Evolutionary conservation across 64 coral and sea anemone species (phyloP), one percentile per base, ranked within the genome.

Genomic region (Montipora cactus): DNA sequence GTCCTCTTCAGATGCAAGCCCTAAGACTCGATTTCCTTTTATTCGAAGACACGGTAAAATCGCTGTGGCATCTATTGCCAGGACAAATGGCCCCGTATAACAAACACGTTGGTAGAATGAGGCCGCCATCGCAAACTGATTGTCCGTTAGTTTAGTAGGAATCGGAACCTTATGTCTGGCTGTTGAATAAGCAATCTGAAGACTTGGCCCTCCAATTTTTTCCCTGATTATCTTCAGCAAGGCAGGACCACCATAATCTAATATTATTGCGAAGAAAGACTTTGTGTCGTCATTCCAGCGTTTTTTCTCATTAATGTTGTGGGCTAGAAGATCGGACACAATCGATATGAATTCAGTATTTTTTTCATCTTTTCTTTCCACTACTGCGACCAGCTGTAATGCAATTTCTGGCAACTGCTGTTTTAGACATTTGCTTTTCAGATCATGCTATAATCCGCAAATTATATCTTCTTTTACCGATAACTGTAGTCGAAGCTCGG

Each of bases 241-340:
- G 7, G 69, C 69, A 7, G 69, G 69, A 0, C 91, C 91, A 28
- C 91, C 91, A 59, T 92, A 92, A 66, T 92, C 81, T 49, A 92
- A 53, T 77, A 92, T 82, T 55, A 64, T 82, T 37, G 91, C 81
- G 86, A 92, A 92, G 9, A 92, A 53, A 20, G 91, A 92, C 62
- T 92, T 85, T 57, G 91, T 92, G 59, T 92, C 81, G 49, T 86
- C 80, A n/a, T 69, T 82, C 79, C 89, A 91, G 3, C 79, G 79
- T 51, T 91, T 91, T 19, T 3, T 72, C 7, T 73, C 69, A 22
- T 73, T 73, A 21, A 73, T 21, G 69, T 20, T 73, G 69, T 73
- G 18, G 7, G 19, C 21, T 0, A 73, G 69, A 7, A 73, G 69
- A 25, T 73, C 19, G 8, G 69, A 73, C 20, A 73, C 3, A 73